A percentile compares a stretch with the other conserved stretches of the same genome.
phyloP scores from a whole-genome alignment of 2,797 vertebrate species.

The Chelon auratus region DNA sequence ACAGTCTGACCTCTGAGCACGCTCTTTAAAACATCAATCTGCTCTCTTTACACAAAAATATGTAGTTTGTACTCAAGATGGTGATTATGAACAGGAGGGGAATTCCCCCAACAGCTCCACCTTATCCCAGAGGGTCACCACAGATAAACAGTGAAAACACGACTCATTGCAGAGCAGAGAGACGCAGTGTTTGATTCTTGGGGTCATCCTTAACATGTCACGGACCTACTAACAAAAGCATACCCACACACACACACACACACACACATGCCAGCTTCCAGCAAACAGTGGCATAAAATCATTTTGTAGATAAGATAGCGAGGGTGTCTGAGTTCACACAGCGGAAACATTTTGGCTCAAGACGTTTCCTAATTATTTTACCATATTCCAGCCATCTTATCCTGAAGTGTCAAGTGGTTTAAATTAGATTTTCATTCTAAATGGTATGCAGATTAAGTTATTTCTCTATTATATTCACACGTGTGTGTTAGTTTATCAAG shows the following conservation, averaged over 20 bases:
- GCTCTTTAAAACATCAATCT: conserved; percentile 27
- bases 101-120: conserved; percentile 61
- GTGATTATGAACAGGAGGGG: conserved; percentile 55
- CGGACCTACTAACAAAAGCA: conserved; percentile 14
- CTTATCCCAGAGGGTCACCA: conserved; percentile 37
- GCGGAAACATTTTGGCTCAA: neutral
- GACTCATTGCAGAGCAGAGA: conserved; percentile 28
- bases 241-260: neutral
- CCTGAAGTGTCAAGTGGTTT: too few species aligned
- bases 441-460: neutral
- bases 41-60: neutral
- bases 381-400: too few species aligned
- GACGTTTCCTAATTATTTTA: neutral
- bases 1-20: neutral
- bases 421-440: neutral
- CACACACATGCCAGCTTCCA: neutral
- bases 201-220: conserved; percentile 29
- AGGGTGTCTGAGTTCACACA: conserved; percentile 51
- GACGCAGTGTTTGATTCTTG: conserved; percentile 11
- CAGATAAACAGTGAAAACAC: conserved; percentile 64
- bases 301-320: conserved; percentile 52
- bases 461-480: conserved; percentile 7
- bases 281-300: conserved; percentile 56
- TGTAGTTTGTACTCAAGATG: conserved; percentile 34
- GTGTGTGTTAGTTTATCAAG: conserved; percentile 13